A percentile compares a stretch with the other conserved stretches of the same genome.
phyloP scores from a whole-genome alignment of 2,888 invertebrate genomes.

The Pyrgus malvae region DNA sequence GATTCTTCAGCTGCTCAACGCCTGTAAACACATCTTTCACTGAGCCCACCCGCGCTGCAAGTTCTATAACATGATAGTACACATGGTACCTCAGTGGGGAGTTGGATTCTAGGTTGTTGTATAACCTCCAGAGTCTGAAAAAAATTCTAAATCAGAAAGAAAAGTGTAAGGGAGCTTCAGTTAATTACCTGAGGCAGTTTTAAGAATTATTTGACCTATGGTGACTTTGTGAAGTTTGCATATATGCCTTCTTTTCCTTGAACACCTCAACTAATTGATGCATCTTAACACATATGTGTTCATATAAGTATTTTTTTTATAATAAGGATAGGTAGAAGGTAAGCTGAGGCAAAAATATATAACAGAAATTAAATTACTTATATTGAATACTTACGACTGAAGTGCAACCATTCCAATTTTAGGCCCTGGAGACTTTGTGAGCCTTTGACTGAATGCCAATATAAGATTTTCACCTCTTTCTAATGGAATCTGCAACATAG shows the following conservation, averaged over 20 bases:
- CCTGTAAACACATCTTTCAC: constrained; percentile 92
- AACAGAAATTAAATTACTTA: not conserved
- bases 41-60: constrained; percentile 93
- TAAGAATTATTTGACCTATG: too few species aligned
- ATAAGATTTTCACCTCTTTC: constrained; percentile 95
- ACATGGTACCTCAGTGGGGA: constrained; percentile 95
- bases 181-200: too few species aligned
- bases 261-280: too few species aligned
- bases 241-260: too few species aligned
- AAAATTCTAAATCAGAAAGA: too few species aligned
- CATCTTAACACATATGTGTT: too few species aligned
- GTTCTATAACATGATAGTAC: constrained; percentile 94
- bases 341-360: too few species aligned
- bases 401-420: constrained; percentile 91
- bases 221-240: too few species aligned
- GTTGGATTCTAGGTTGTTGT: constrained; percentile 93
- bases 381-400: constrained; percentile 86
- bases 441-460: constrained; percentile 94
- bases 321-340: too few species aligned
- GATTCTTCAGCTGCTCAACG: constrained; percentile 90
- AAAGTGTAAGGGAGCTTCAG: too few species aligned
- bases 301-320: too few species aligned
- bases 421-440: constrained; percentile 92
- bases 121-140: constrained; percentile 92
- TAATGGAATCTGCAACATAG: constrained; percentile 85